A percentile compares a stretch with the other conserved stretches of the same genome.
These are phyloP conservation scores for Danio jaintianensis DNA, from an alignment of 2,797 vertebrate species.

Conservation along the genomic window DNA sequence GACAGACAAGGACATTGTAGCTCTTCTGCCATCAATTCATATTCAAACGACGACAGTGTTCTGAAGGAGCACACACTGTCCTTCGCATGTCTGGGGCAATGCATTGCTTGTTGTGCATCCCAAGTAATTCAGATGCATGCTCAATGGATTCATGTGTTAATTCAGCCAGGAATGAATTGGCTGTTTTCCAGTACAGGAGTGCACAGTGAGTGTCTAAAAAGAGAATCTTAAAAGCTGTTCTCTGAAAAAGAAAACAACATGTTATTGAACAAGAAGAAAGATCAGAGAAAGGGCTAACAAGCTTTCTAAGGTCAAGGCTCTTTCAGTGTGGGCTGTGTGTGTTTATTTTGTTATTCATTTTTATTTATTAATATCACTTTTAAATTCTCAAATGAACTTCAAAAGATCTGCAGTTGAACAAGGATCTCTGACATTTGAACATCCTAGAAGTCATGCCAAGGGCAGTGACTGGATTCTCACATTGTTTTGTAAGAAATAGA, in stretches of 20 bases:
- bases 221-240: constrained; percentile 19
- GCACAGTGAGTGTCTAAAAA: not conserved
- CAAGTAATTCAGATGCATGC: constrained; percentile 1
- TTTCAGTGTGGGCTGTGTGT: not conserved
- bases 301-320: constrained; percentile 38
- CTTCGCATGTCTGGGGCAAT: not conserved
- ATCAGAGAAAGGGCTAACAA: not conserved
- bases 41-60: constrained; percentile 15
- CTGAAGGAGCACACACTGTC: constrained; percentile 21
- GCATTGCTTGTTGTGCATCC: not conserved
- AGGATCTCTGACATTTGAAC: not conserved
- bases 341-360: not conserved
- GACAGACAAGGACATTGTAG: not conserved
- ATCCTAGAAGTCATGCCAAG: not conserved
- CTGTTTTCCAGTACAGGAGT: not conserved
- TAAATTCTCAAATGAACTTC: not conserved
- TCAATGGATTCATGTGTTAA: not conserved
- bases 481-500: not conserved
- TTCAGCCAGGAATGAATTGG: constrained; percentile 3
- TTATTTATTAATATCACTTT: not conserved
- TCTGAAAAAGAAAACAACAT: not conserved
- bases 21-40: constrained; percentile 12
- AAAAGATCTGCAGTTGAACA: not conserved
- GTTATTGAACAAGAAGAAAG: constrained; percentile 1
- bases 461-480: not conserved